phyloP scores from a whole-genome alignment of 2,888 invertebrate species.

The Metallyticus violacea region DNA sequence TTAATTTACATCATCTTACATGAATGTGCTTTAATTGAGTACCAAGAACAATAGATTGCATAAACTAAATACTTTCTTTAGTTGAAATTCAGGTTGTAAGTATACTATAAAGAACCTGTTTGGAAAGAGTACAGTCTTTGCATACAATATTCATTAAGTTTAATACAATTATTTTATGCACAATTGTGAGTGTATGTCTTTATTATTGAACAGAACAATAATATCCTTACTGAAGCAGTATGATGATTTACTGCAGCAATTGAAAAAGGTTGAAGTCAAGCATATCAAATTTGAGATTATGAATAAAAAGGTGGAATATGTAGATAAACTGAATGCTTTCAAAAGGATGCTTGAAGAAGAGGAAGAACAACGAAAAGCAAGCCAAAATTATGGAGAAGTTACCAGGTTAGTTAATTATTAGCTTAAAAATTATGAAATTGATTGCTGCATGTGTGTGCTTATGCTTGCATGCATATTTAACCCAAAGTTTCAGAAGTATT shows the following conservation, averaged over 20 bases:
- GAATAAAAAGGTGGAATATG: not conserved
- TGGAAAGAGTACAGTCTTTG: no score
- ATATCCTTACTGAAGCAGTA: not conserved
- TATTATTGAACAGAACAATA: not conserved
- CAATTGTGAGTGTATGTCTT: not conserved
- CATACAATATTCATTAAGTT: no score
- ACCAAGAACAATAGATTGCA: no score
- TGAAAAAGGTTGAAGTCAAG: not conserved
- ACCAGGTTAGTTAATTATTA: not conserved
- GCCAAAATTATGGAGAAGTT: not conserved
- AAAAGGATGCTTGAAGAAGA: not conserved
- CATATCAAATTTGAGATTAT: not conserved
- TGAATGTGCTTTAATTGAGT: no score
- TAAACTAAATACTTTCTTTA: no score
- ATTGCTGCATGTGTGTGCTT: not conserved
- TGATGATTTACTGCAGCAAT: not conserved
- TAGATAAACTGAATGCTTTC: not conserved
- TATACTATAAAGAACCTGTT: no score
- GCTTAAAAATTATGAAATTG: not conserved
- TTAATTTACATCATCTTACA: no score
- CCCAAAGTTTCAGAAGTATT: not conserved
- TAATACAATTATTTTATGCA: no score
- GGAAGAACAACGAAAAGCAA: not conserved
- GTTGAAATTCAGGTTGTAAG: no score
- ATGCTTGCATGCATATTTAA: no score